These are phyloP conservation scores for Chloroceryle amazona DNA, from an alignment of 2,797 vertebrate genomes.

Conservation along the genomic window DNA sequence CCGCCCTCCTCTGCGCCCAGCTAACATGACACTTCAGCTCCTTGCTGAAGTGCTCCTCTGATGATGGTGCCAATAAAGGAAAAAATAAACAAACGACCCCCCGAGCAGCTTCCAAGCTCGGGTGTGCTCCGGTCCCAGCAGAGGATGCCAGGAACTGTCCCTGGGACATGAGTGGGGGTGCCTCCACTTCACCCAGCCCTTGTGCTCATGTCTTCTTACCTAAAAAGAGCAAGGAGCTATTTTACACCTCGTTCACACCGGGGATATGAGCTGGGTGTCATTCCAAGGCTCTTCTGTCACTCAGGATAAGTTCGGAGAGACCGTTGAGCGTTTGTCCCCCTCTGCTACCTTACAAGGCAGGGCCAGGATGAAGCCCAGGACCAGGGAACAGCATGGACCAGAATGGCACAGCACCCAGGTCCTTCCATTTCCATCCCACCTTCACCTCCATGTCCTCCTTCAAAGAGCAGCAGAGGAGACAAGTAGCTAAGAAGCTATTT, in stretches of 20 bases:
- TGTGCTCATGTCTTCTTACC: neutral
- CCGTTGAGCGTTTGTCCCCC: neutral
- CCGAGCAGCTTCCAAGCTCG: neutral
- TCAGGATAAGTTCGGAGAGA: neutral
- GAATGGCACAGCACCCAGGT: neutral
- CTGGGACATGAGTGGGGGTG: neutral
- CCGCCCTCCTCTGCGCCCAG: neutral
- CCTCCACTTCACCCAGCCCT: neutral
- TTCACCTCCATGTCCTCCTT: fast-evolving
- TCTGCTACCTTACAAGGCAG: slow-evolving; percentile 58
- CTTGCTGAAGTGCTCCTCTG: neutral
- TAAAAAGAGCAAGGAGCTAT: slow-evolving; percentile 64
- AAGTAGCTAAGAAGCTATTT: fast-evolving
- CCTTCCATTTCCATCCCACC: neutral
- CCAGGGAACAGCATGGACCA: neutral
- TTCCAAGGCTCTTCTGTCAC: slow-evolving; percentile 58
- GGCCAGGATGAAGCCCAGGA: neutral
- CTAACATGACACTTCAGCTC: slow-evolving; percentile 32
- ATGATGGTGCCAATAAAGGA: neutral
- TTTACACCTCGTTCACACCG: slow-evolving; percentile 51
- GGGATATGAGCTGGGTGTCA: slow-evolving; percentile 17
- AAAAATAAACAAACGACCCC: neutral
- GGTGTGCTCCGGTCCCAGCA: fast-evolving
- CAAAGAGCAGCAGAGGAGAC: fast-evolving
- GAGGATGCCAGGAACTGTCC: neutral